A percentile compares a stretch with the other conserved stretches of the same genome.
Evolutionary conservation across 1,140 invertebrate species (phyloP).

Genomic region (Grapholita molesta): DNA sequence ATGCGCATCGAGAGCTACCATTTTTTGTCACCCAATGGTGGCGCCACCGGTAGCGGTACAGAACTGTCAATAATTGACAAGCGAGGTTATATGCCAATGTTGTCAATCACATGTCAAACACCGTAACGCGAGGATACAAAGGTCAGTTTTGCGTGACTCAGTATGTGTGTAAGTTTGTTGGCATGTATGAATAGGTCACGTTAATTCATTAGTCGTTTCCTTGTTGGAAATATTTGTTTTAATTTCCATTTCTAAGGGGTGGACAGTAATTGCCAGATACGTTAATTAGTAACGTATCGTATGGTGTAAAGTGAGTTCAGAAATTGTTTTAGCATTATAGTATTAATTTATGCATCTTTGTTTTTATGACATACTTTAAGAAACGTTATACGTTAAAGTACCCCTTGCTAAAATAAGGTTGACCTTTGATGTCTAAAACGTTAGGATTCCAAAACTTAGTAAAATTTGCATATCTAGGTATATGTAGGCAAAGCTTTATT

Average conservation of each 20-base stretch:
- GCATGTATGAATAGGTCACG: not conserved
- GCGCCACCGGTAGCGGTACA: not conserved
- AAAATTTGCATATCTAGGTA: too few species aligned
- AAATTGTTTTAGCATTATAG: not conserved
- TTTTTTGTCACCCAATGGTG: slow-evolving; percentile 1
- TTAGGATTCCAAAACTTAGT: too few species aligned
- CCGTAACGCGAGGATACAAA: not conserved
- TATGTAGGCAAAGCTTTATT: too few species aligned
- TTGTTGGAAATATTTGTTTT: not conserved
- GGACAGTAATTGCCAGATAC: not conserved
- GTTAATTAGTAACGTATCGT: not conserved
- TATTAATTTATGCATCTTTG: too few species aligned
- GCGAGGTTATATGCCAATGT: not conserved
- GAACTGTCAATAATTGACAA: not conserved
- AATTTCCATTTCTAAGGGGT: not conserved
- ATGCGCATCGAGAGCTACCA: not conserved
- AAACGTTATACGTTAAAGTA: too few species aligned
- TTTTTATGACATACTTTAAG: too few species aligned
- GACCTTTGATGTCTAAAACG: too few species aligned
- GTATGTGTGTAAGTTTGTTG: not conserved
- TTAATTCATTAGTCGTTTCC: not conserved
- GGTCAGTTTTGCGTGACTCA: not conserved
- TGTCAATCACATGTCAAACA: not conserved
- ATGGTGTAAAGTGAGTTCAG: not conserved
- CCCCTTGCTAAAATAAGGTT: too few species aligned